These are phyloP conservation scores for Festucalex cinctus DNA, from an alignment of 2,113 vertebrate genomes.

Conservation along the genomic window DNA sequence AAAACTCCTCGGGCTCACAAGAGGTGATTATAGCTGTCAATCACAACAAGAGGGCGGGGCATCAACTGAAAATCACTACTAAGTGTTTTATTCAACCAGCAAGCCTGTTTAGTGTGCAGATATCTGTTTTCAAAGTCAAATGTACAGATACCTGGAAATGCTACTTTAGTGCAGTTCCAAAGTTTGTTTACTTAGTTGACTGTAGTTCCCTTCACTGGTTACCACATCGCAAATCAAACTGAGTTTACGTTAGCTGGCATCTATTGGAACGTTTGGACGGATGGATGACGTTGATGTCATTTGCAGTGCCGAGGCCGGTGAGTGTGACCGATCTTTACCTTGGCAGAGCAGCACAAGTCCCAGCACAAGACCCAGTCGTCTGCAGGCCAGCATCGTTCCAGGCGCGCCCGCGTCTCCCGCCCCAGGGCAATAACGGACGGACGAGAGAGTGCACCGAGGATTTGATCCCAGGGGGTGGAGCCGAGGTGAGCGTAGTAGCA, in stretches of 20 bases:
- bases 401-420: not conserved
- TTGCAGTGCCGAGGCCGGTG: too few relatives aligned
- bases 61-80: not conserved
- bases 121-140: too few relatives aligned
- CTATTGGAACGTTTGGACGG: too few relatives aligned
- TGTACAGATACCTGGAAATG: too few relatives aligned
- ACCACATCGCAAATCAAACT: too few relatives aligned
- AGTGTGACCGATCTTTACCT: constrained; percentile 52
- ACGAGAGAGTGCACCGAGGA: not conserved
- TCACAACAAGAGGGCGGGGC: constrained; percentile 16
- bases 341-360: constrained; percentile 52
- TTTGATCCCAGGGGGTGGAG: not conserved
- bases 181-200: too few relatives aligned
- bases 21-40: constrained; percentile 26
- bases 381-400: constrained; percentile 41
- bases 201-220: not conserved
- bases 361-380: constrained; percentile 41
- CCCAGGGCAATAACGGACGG: not conserved
- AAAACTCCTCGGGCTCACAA: constrained; percentile 42
- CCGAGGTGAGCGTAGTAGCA: not conserved
- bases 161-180: not conserved
- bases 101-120: too few relatives aligned
- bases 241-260: too few relatives aligned
- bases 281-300: too few relatives aligned
- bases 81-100: too few relatives aligned